These are phyloP conservation scores for Lutraria lutraria DNA, from an alignment of 2,888 invertebrate species.

Conservation along the genomic window DNA sequence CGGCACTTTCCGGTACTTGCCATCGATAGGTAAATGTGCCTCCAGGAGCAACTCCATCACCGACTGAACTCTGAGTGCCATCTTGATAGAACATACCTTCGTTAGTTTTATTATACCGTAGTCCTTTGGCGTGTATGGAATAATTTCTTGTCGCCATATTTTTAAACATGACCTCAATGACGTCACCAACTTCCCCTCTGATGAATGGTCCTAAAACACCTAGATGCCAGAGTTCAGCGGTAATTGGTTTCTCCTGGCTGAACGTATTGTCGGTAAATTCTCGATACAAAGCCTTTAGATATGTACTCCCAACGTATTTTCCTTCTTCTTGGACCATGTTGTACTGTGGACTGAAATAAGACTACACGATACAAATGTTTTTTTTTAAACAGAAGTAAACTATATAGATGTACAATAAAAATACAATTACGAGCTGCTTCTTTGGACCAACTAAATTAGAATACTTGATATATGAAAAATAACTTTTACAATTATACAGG, in stretches of 20 bases:
- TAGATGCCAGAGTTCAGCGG: slow-evolving; percentile 62
- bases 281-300: slow-evolving; percentile 76
- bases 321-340: slow-evolving; percentile 69
- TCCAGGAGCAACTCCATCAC: slow-evolving; percentile 63
- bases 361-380: neutral
- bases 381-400: too few species aligned
- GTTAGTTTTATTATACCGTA: slow-evolving; percentile 67
- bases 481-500: neutral
- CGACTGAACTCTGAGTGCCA: slow-evolving; percentile 31
- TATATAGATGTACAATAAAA: neutral
- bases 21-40: slow-evolving; percentile 67
- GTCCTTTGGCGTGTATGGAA: slow-evolving; percentile 71
- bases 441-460: neutral
- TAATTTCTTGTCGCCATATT: slow-evolving; percentile 70
- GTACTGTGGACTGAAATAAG: slow-evolving; percentile 66
- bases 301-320: slow-evolving; percentile 70
- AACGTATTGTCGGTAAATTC: slow-evolving; percentile 77
- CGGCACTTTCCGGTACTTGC: slow-evolving; percentile 74
- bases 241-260: slow-evolving; percentile 54
- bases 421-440: neutral
- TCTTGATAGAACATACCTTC: slow-evolving; percentile 69
- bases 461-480: neutral
- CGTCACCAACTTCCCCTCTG: slow-evolving; percentile 81
- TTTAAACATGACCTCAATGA: slow-evolving; percentile 71
- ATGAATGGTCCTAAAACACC: slow-evolving; percentile 81